Percentiles rank a stretch among this genome's conserved stretches.
These are phyloP conservation scores for Hermaeophaga mercurialis DNA, from an alignment of 2,888 invertebrate genomes.

Conservation along the genomic window DNA sequence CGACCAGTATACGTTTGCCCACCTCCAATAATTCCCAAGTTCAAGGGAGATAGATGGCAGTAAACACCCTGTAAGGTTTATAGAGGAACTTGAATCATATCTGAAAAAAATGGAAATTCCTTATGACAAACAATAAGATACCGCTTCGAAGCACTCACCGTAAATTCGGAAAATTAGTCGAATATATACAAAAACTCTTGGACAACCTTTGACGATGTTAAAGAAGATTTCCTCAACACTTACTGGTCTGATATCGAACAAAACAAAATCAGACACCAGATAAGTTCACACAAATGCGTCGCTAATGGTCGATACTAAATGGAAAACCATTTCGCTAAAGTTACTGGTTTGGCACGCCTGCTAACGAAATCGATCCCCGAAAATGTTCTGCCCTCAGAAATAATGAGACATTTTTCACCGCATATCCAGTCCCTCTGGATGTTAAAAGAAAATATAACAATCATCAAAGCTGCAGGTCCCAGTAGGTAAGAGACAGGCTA, in stretches of 20 bases:
- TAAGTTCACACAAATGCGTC: conserved; percentile 1
- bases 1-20: neutral
- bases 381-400: neutral
- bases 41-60: neutral
- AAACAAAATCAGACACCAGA: conserved; percentile 9
- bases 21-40: neutral
- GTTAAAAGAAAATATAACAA: conserved; percentile 9
- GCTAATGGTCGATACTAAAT: neutral
- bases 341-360: conserved; percentile 5
- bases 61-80: neutral
- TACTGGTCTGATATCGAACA: conserved; percentile 20
- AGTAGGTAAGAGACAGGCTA: no score
- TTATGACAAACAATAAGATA: neutral
- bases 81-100: neutral
- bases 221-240: neutral
- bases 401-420: conserved; percentile 24
- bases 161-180: neutral
- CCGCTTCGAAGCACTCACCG: neutral
- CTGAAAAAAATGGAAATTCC: neutral
- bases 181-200: conserved; percentile 2
- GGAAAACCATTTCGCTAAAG: conserved; percentile 20
- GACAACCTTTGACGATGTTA: conserved; percentile 5
- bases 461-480: no score
- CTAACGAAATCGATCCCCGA: conserved; percentile 14
- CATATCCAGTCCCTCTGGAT: conserved; percentile 23